Conservation (phyloP, 2,888 invertebrate species). For the Cosmopolites sordidus region DNA sequence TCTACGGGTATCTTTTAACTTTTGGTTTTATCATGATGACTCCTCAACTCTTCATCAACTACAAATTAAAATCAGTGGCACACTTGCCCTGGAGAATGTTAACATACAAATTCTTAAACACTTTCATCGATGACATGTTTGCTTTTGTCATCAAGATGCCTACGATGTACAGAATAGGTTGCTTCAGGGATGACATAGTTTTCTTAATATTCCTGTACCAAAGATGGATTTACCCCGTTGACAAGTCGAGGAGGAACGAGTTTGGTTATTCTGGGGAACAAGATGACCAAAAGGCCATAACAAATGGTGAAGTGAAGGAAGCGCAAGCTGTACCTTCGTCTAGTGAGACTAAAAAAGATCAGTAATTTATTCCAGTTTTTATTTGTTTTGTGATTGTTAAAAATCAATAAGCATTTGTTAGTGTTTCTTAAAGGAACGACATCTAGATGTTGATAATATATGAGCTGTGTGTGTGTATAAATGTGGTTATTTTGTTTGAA, state of each 20-base stretch:
- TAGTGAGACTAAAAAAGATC: slow-evolving; percentile 30
- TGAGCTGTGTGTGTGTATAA: neutral
- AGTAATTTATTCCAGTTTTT: slow-evolving; percentile 24
- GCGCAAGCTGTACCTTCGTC: slow-evolving; percentile 8
- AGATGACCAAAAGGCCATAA: slow-evolving; percentile 27
- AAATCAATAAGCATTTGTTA: neutral
- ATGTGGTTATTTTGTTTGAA: neutral
- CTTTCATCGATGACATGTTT: slow-evolving; percentile 99
- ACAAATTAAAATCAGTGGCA: slow-evolving; percentile 97
- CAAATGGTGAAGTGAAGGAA: slow-evolving; percentile 16
- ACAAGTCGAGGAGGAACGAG: slow-evolving; percentile 91
- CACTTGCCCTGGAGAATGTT: slow-evolving; percentile 99
- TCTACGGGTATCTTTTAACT: slow-evolving; percentile 95
- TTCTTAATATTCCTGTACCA: slow-evolving; percentile 99
- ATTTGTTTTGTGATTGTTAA: neutral
- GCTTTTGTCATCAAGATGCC: slow-evolving; percentile 99
- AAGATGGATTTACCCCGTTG: slow-evolving; percentile 97
- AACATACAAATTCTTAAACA: slow-evolving; percentile 98
- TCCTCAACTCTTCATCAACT: slow-evolving; percentile 99
- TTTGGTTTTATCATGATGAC: slow-evolving; percentile 99
- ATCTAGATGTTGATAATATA: neutral
- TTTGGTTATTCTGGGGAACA: slow-evolving; percentile 92
- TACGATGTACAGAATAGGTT: slow-evolving; percentile 95
- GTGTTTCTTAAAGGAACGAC: neutral
- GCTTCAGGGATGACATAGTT: slow-evolving; percentile 97